Conservation (phyloP, 2,888 invertebrate genomes). For the Nesidiocoris tenuis region DNA sequence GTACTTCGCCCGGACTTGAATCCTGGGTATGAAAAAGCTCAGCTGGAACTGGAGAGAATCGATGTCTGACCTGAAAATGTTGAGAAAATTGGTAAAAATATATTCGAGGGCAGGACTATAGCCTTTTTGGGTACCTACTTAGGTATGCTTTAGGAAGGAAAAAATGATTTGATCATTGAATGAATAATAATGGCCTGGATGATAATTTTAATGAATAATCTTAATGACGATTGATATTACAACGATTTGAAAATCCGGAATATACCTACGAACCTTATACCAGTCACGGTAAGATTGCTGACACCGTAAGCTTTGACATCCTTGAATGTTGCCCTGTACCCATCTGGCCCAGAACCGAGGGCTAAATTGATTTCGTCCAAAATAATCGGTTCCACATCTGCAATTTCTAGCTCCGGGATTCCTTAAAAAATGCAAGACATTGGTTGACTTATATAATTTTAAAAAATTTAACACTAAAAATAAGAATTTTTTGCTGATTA, state of each 20-base stretch:
- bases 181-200: no score
- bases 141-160: no score
- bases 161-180: no score
- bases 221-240: no score
- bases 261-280: conserved; percentile 70
- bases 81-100: neutral
- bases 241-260: no score
- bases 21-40: conserved; percentile 76
- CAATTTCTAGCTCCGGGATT: conserved; percentile 69
- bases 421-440: conserved; percentile 58
- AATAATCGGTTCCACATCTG: conserved; percentile 70
- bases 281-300: conserved; percentile 75
- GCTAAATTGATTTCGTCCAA: conserved; percentile 80
- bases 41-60: conserved; percentile 79
- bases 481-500: neutral
- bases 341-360: conserved; percentile 76
- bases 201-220: no score
- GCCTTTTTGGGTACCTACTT: no score
- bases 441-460: no score
- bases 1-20: conserved; percentile 75
- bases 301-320: conserved; percentile 79
- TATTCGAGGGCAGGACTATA: no score
- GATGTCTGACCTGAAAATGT: conserved; percentile 66
- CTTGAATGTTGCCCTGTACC: conserved; percentile 76
- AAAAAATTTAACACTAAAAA: neutral